These are phyloP conservation scores for Bombus pyrosoma DNA, from an alignment of 1,140 invertebrate genomes.

Conservation along the genomic window DNA sequence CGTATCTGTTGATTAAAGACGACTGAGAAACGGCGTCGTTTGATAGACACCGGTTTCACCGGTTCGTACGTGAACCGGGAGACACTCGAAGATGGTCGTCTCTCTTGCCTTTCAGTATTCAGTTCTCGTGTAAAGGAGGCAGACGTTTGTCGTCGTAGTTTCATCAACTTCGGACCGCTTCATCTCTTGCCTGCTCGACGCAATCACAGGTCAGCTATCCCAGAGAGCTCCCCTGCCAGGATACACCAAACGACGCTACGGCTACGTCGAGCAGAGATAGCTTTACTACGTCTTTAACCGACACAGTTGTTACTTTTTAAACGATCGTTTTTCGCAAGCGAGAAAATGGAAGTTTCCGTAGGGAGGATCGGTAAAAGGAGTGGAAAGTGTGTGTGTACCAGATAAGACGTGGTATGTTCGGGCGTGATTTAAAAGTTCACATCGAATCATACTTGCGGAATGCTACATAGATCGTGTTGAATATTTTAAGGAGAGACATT, in stretches of 20 bases:
- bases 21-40: constrained; percentile 40
- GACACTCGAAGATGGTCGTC: not conserved
- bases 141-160: constrained; percentile 29
- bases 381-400: no score
- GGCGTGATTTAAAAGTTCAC: not conserved
- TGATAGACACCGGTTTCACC: not conserved
- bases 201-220: constrained; percentile 43
- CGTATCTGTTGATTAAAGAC: constrained; percentile 55
- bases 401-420: not conserved
- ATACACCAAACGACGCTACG: not conserved
- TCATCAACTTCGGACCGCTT: not conserved
- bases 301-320: constrained; percentile 8
- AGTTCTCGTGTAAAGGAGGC: not conserved
- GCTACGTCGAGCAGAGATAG: not conserved
- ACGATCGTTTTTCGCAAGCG: not conserved
- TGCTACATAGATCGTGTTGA: no score
- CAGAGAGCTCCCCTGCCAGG: not conserved
- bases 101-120: constrained; percentile 30
- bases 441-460: not conserved
- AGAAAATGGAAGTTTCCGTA: not conserved
- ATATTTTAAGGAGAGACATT: no score
- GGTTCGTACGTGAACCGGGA: constrained; percentile 10
- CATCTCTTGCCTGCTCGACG: not conserved
- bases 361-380: not conserved
- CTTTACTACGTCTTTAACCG: constrained; percentile 33